These are phyloP conservation scores for Manis pentadactyla DNA, from an alignment of 2,797 vertebrate genomes.

Conservation along the genomic window DNA sequence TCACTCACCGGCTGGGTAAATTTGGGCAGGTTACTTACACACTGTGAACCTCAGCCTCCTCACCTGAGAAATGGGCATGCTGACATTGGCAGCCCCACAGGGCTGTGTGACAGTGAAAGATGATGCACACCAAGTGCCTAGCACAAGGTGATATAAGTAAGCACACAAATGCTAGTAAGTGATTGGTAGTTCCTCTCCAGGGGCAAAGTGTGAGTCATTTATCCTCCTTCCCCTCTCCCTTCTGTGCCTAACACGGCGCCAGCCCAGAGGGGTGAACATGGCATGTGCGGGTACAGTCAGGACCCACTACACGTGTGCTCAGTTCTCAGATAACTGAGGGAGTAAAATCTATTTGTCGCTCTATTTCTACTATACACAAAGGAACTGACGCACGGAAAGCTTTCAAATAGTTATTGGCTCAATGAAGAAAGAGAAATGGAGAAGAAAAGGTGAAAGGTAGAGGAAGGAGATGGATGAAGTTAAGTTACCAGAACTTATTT, in stretches of 20 bases:
- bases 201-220: not conserved
- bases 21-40: too few species aligned
- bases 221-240: not conserved
- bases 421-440: not conserved
- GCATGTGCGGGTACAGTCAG: too few species aligned
- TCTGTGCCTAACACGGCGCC: not conserved
- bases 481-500: not conserved
- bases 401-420: too few species aligned
- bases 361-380: too few species aligned
- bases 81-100: accelerated
- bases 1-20: not conserved
- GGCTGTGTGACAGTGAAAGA: not conserved
- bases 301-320: too few species aligned
- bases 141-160: not conserved
- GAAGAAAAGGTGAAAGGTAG: not conserved
- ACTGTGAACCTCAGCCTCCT: not conserved
- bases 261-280: not conserved
- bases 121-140: too few species aligned
- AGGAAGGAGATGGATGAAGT: not conserved
- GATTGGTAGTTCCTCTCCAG: too few species aligned
- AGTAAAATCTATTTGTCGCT: not conserved
- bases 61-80: not conserved
- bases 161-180: accelerated
- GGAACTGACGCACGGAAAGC: not conserved
- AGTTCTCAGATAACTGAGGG: not conserved